phyloP scores from a whole-genome alignment of 2,797 vertebrate species.

The Galaxias olidus region DNA sequence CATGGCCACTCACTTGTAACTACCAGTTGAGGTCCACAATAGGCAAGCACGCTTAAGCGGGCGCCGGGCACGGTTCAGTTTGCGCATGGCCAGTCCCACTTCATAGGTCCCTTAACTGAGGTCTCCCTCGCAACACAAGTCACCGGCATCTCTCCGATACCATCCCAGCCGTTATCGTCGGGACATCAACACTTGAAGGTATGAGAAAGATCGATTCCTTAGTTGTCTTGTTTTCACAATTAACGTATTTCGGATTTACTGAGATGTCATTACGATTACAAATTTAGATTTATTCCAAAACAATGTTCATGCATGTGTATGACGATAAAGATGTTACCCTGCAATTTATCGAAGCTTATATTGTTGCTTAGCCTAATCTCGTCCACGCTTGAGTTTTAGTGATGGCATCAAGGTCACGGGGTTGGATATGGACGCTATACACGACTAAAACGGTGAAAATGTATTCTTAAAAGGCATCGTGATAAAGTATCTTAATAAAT shows the following conservation, averaged over 20 bases:
- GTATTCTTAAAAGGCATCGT: neutral
- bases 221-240: conserved; percentile 2
- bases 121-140: conserved; percentile 35
- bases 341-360: neutral
- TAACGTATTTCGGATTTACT: neutral
- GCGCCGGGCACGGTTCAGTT: conserved; percentile 6
- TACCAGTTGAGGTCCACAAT: no score
- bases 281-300: neutral
- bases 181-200: conserved; percentile 44
- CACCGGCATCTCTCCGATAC: conserved; percentile 25
- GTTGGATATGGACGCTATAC: conserved; percentile 7
- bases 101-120: conserved; percentile 24
- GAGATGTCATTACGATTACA: neutral
- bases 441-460: neutral
- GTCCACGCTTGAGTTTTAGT: neutral
- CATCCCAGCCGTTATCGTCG: conserved; percentile 14
- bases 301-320: neutral
- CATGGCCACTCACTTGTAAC: no score
- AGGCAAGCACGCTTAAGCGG: no score
- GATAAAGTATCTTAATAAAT: no score
- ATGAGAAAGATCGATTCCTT: conserved; percentile 20
- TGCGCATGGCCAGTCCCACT: conserved; percentile 41
- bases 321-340: neutral
- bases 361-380: conserved; percentile 1
- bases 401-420: conserved; percentile 39